These are phyloP conservation scores for Larimichthys crocea DNA, from an alignment of 2,113 vertebrate genomes.

Conservation along the genomic window DNA sequence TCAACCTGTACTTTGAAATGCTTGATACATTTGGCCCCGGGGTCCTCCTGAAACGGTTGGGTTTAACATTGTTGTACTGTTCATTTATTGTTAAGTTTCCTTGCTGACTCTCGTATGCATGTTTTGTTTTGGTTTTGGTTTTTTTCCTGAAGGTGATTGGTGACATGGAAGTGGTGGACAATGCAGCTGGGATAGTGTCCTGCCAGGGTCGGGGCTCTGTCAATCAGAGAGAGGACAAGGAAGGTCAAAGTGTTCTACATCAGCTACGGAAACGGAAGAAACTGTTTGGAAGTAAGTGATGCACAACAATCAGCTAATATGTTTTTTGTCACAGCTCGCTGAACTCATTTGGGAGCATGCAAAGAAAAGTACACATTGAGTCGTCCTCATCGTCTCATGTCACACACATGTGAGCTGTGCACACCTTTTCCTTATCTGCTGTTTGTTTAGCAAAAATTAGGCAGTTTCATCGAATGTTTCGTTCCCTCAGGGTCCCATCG, in stretches of 20 bases:
- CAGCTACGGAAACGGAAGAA: slow-evolving; percentile 82
- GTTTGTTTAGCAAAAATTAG: slow-evolving; percentile 52
- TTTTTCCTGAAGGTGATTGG: slow-evolving; percentile 85
- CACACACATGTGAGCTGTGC: slow-evolving; percentile 24
- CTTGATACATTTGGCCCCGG: slow-evolving; percentile 35
- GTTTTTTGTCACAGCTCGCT: not conserved
- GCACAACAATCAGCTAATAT: not conserved
- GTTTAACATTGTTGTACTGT: slow-evolving; percentile 34
- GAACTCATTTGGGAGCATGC: not conserved
- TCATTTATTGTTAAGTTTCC: slow-evolving; percentile 23
- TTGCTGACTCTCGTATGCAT: not conserved
- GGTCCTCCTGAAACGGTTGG: slow-evolving; percentile 28
- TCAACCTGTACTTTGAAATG: slow-evolving; percentile 61
- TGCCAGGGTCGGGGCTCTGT: slow-evolving; percentile 47
- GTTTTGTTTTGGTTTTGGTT: not conserved
- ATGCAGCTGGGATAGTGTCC: slow-evolving; percentile 51
- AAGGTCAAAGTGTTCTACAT: slow-evolving; percentile 5
- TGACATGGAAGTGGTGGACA: slow-evolving; percentile 72
- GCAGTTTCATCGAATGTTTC: slow-evolving; percentile 50
- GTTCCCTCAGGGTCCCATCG: slow-evolving; percentile 76
- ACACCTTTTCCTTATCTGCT: slow-evolving; percentile 19
- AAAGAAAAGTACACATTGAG: not conserved
- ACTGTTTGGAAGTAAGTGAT: slow-evolving; percentile 77
- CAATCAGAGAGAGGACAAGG: slow-evolving; percentile 42
- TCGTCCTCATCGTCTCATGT: not conserved